Evolutionary conservation across 2,797 vertebrate genomes (phyloP), one percentile per base, ranked within the genome.

Genomic region (Alosa sapidissima): DNA sequence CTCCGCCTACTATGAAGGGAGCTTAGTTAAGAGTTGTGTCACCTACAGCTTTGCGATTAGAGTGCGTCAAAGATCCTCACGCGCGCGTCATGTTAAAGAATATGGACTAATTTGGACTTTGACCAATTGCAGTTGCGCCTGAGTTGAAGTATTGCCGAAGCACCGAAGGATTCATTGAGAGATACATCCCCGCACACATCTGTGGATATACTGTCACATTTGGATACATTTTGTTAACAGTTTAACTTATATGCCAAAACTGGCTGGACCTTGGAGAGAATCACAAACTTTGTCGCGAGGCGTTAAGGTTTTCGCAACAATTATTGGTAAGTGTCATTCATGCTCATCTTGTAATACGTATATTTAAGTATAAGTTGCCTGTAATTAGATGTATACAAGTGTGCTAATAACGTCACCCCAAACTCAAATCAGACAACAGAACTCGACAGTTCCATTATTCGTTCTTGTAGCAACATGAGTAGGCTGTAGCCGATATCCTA

Each of bases 261-360:
- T 95, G 94, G 94, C 94, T 92, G 87, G 91, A 91, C 91, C 88
- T 85, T 91, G 85, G 81, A 90, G 86, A 87, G 89, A 89, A 55
- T 89, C 87, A 49, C 86, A 85, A 62, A 89, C 88, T 85, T 88
- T 87, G 54, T 83, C 91, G 93, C 92, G 93, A 91, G 91, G 91
- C 93, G 92, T 96, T 84, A 92, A 90, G 65, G 94, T 95, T 94
- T 89, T 95, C 92, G 94, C 94, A 89, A 95, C 93, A 81, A 90
- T 95, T 81, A 93, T 95, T 93, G 95, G 96, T 96, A 84, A 95
- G 95, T 91, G 36, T 72, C 47, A 51, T 21, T 84, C 52, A 84
- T 81, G 48, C 36, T 21, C 28, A n/a, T 60, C 45, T 72, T 28
- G 24, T 65, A 10, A 6, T 2, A 9, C 28, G 8, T 36, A 13